phyloP scores from a whole-genome alignment of 2,113 vertebrate genomes.

The zebrafish (Danio rerio) region DNA sequence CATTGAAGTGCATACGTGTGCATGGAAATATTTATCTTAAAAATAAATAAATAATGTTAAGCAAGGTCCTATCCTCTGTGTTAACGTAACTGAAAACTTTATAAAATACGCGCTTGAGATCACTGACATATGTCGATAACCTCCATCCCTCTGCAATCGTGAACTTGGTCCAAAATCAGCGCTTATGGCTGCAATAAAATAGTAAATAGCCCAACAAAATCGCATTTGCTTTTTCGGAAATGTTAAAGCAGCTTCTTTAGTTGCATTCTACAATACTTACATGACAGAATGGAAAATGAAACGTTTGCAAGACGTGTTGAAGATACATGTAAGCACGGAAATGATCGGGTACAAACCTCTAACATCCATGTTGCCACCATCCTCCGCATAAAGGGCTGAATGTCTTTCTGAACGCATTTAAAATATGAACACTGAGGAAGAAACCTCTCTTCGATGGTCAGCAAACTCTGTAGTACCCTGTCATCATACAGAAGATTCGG shows the following conservation, averaged over 20 bases:
- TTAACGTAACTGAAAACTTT: not conserved
- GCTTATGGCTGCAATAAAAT: conserved; percentile 39
- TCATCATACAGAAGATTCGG: conserved; percentile 87
- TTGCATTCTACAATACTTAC: conserved; percentile 4
- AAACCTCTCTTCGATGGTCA: conserved; percentile 92
- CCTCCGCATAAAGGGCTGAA: conserved; percentile 92
- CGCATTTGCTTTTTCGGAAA: conserved; percentile 35
- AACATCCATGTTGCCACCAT: conserved; percentile 97
- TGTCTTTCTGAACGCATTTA: conserved; percentile 94
- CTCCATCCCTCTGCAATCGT: conserved; percentile 29
- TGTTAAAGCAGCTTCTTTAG: not conserved
- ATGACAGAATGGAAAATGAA: conserved; percentile 23
- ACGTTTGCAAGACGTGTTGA: not conserved
- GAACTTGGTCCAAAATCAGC: conserved; percentile 48
- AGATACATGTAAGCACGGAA: conserved; percentile 35
- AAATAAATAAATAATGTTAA: conserved; percentile 71
- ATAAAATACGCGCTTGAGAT: conserved; percentile 2
- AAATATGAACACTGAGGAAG: conserved; percentile 92
- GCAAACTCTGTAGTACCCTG: conserved; percentile 90
- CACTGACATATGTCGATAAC: conserved; percentile 33
- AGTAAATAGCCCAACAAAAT: conserved; percentile 36
- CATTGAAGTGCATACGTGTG: conserved; percentile 82
- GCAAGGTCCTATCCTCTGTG: conserved; percentile 44
- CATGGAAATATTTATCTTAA: conserved; percentile 78
- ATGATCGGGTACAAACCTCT: conserved; percentile 82